A percentile compares a stretch with the other conserved stretches of the same genome.
phyloP scores from a whole-genome alignment of 2,113 vertebrate genomes.

The Electrona antarctica region DNA sequence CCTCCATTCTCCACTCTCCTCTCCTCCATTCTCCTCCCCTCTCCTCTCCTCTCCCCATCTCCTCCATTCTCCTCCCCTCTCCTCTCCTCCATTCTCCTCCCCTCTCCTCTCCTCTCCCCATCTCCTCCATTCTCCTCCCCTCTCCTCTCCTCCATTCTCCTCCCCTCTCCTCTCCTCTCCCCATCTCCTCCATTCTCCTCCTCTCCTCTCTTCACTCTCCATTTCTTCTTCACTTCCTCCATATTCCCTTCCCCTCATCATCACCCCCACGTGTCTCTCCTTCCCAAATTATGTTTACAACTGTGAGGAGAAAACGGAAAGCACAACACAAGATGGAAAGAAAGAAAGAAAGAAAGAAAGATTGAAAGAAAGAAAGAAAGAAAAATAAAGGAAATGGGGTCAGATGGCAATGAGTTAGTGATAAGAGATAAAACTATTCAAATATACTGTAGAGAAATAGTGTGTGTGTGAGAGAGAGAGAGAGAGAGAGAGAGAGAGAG shows the following conservation, averaged over 20 bases:
- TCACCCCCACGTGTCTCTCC: not conserved
- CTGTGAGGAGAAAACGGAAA: slow-evolving; percentile 2
- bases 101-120: slow-evolving; percentile 22
- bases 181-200: not conserved
- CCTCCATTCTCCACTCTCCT: slow-evolving; percentile 12
- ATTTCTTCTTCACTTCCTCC: too few species aligned
- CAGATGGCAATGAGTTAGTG: too few species aligned
- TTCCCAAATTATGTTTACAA: too few species aligned
- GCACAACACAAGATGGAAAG: not conserved
- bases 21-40: slow-evolving; percentile 15
- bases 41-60: slow-evolving; percentile 6
- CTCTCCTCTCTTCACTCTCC: too few species aligned
- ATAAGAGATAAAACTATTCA: too few species aligned
- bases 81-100: slow-evolving; percentile 30
- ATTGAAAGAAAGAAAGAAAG: not conserved
- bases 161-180: slow-evolving; percentile 14
- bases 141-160: slow-evolving; percentile 10
- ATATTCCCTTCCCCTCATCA: too few species aligned
- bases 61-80: slow-evolving; percentile 9
- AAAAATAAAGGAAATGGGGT: too few species aligned
- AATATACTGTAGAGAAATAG: not conserved
- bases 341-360: not conserved
- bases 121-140: slow-evolving; percentile 9
- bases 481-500: not conserved
- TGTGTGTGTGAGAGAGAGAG: not conserved